phyloP scores from a whole-genome alignment of 2,888 invertebrate genomes.

The Ochropacha duplaris region DNA sequence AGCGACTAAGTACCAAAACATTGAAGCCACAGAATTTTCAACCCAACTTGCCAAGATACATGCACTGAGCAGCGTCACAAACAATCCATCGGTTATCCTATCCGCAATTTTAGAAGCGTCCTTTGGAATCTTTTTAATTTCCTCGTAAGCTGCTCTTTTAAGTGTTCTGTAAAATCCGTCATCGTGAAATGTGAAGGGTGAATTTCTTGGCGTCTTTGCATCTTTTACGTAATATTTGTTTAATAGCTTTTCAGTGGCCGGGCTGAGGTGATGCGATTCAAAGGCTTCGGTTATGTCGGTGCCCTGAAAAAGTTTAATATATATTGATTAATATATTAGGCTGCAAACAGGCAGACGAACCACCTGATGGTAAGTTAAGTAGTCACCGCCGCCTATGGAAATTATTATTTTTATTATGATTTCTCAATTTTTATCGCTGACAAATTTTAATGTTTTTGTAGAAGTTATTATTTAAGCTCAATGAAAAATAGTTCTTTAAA shows the following conservation, averaged over 20 bases:
- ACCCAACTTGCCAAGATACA: conserved; percentile 47
- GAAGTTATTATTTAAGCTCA: too few relatives aligned
- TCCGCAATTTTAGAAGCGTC: conserved; percentile 52
- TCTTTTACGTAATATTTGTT: conserved; percentile 84
- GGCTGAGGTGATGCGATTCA: conserved; percentile 87
- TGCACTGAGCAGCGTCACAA: conserved; percentile 53
- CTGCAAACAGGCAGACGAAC: too few relatives aligned
- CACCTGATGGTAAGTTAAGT: too few relatives aligned
- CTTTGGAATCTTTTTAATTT: conserved; percentile 78
- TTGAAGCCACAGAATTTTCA: conserved; percentile 40
- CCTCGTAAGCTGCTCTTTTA: conserved; percentile 82
- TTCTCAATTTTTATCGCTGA: too few relatives aligned
- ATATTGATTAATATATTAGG: too few relatives aligned
- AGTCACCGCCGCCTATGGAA: too few relatives aligned
- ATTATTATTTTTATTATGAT: too few relatives aligned
- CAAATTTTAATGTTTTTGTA: too few relatives aligned
- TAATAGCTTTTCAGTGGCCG: conserved; percentile 81
- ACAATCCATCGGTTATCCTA: conserved; percentile 60
- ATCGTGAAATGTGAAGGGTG: conserved; percentile 88
- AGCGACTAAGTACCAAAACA: conserved; percentile 66
- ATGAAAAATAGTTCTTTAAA: too few relatives aligned
- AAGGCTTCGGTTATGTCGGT: conserved; percentile 92
- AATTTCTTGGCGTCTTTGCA: conserved; percentile 85
- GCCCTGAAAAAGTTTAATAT: conserved; percentile 68
- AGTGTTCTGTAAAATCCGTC: conserved; percentile 89